These are phyloP conservation scores for Drosophila kepulauana DNA, from an alignment of 1,140 invertebrate genomes.

Conservation along the genomic window DNA sequence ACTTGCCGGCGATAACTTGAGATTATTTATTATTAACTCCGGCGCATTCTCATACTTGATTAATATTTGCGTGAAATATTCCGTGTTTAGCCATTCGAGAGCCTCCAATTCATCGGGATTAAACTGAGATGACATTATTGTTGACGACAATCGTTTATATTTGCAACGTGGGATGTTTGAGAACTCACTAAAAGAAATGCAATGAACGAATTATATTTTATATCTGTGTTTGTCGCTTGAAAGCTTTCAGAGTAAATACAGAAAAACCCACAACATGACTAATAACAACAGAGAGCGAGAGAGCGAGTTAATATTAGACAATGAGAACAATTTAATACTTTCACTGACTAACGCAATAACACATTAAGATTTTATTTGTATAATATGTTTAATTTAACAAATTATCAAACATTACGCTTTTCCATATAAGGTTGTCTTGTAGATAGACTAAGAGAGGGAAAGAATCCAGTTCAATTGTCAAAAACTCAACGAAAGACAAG, in stretches of 20 bases:
- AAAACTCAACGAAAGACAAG: background rate
- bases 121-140: constrained; percentile 22
- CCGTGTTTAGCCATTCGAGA: constrained; percentile 42
- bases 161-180: background rate
- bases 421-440: constrained; percentile 11
- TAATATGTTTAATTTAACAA: background rate
- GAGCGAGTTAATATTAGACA: background rate
- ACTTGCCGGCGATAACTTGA: constrained; percentile 51
- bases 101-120: constrained; percentile 54
- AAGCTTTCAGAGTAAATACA: background rate
- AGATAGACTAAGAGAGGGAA: background rate
- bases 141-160: background rate
- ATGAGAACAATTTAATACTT: background rate
- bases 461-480: background rate
- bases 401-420: background rate
- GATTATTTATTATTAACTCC: constrained; percentile 21
- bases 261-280: background rate
- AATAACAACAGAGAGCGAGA: background rate
- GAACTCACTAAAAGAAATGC: background rate
- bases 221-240: background rate
- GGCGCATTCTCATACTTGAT: constrained; percentile 30
- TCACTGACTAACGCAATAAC: background rate
- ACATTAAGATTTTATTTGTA: too few relatives aligned
- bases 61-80: constrained; percentile 45
- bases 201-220: constrained; percentile 7